phyloP scores from a whole-genome alignment of 2,113 vertebrate genomes.

The Phainopepla nitens region DNA sequence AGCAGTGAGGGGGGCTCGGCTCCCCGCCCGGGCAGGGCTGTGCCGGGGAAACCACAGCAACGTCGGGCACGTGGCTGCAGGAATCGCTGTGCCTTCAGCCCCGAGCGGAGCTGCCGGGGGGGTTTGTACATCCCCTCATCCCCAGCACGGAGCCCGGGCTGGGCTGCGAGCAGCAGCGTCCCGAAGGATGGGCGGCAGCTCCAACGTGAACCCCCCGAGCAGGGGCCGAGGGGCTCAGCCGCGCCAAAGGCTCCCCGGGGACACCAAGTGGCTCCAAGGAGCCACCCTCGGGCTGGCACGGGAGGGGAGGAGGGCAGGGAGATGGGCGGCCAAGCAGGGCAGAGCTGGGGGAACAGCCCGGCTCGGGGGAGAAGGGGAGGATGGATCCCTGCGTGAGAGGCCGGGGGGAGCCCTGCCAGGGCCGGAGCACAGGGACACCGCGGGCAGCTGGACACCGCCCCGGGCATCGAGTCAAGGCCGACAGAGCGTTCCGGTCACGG shows the following conservation, averaged over 20 bases:
- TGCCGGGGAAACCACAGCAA: accelerated
- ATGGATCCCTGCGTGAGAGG: neutral
- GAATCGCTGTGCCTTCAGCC: accelerated
- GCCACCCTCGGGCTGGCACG: neutral
- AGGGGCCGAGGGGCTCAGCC: neutral
- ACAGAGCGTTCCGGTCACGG: neutral
- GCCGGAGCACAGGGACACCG: neutral
- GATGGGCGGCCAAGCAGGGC: neutral
- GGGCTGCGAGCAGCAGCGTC: neutral
- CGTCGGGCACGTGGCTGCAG: accelerated
- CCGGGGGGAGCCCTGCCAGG: neutral
- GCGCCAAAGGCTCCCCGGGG: neutral
- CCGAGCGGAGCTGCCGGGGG: accelerated
- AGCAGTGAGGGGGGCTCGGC: neutral
- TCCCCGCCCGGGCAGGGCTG: neutral
- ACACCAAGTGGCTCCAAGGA: accelerated
- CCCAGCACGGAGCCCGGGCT: accelerated
- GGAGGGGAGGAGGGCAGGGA: neutral
- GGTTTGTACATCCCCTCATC: neutral
- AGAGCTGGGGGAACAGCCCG: neutral
- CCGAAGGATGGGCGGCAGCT: neutral
- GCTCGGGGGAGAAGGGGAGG: neutral
- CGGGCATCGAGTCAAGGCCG: neutral
- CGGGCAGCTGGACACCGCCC: neutral
- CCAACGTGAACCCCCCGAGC: neutral